Evolutionary conservation across 2,888 invertebrate genomes (phyloP), one percentile per base, ranked within the genome.

Genomic region (Mythimna lalbum): DNA sequence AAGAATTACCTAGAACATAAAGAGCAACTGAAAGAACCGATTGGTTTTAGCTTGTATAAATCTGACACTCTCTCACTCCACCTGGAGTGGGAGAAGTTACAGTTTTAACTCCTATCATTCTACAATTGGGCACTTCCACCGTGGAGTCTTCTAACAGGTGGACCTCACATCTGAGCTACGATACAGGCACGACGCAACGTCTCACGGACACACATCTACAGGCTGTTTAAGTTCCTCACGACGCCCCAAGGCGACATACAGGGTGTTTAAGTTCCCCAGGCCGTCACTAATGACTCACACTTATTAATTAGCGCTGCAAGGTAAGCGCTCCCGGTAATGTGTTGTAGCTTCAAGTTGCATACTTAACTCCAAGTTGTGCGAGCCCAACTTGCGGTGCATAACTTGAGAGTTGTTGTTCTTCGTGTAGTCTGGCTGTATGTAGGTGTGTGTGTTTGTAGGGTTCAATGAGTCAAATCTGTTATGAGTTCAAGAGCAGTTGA

Each of bases 311-410:
- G 49, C 65, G 61, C 36, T 47, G 57, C 63, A 19, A 49, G 74
- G 62, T 59, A 74, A 74, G 67, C 62, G 80, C 60, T 63, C 47
- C 23, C 43, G 33, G 53, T 59, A 47, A 75, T 63, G 80, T 79
- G 76, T 47, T 33, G 56, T 56, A 57, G 63, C 63, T 63, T 49
- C 21, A 43, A 63, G 69, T 47, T 73, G 74, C 49, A 66, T 36
- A 69, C 74, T 65, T 69, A 57, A 39, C 50, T 63, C 55, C 63
- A 78, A 62, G 23, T 74, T 27, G 76, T 23, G 27, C 2, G 9
- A 43, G 55, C 52, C 23, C 36, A 39, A 63, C 59, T 61, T 60
- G 43, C 55, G 63, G 36, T 33, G 60, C 68, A 52, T 63, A 47
- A 63, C 50, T 61, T 64, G 50, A 19, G 14, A 62, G 49, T 52